These are phyloP conservation scores for Dryoscopus gambensis DNA, from an alignment of 2,113 vertebrate species.

Conservation along the genomic window DNA sequence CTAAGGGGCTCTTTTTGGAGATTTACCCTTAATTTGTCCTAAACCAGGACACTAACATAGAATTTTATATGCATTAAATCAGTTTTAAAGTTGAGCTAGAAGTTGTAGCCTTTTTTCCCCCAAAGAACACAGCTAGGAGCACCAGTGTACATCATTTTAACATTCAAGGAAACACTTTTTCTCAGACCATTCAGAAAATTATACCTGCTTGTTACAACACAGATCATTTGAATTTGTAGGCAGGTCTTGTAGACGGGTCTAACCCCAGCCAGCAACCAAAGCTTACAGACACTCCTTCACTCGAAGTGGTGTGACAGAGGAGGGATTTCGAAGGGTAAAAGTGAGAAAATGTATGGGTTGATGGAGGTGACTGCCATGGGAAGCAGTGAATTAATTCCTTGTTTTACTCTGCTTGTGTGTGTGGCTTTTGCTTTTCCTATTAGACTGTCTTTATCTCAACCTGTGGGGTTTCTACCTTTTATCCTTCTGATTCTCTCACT, in stretches of 20 bases:
- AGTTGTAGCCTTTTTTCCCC: not conserved
- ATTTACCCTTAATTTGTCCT: too few species aligned
- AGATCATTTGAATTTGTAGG: not conserved
- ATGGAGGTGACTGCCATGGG: not conserved
- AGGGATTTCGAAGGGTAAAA: not conserved
- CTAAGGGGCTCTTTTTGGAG: too few species aligned
- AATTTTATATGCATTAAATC: not conserved
- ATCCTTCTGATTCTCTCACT: not conserved
- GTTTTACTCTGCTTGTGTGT: not conserved
- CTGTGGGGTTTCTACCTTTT: not conserved
- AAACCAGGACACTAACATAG: too few species aligned
- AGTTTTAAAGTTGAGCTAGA: not conserved
- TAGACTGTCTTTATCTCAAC: not conserved
- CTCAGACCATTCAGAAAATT: not conserved
- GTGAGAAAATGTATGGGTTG: not conserved
- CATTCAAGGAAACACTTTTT: not conserved
- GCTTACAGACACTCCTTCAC: not conserved
- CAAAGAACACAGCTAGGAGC: not conserved
- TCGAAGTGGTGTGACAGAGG: accelerated
- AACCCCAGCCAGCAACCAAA: not conserved
- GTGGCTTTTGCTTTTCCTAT: not conserved
- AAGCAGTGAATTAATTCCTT: not conserved
- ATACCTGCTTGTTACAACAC: not conserved
- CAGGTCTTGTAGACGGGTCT: not conserved
- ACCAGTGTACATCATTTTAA: not conserved